phyloP scores from a whole-genome alignment of 2,113 vertebrate species.

The Candoia aspera region DNA sequence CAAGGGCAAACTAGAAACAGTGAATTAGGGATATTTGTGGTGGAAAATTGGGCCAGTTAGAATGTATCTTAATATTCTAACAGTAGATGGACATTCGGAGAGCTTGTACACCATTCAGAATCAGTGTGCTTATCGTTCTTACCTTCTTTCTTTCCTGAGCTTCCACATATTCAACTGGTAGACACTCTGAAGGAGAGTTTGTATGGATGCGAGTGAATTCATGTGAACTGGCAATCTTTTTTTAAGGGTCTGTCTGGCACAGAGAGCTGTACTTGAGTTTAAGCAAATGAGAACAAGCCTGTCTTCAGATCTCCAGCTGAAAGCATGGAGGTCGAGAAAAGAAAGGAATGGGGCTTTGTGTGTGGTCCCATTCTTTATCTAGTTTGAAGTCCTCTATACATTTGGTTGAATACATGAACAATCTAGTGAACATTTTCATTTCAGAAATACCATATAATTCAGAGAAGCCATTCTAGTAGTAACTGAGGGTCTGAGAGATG shows the following conservation, averaged over 20 bases:
- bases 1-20: not conserved
- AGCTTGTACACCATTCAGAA: not conserved
- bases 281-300: not conserved
- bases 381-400: not conserved
- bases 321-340: not conserved
- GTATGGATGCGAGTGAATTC: not conserved
- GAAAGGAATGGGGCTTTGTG: not conserved
- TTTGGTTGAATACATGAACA: not conserved
- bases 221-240: not conserved
- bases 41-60: not conserved
- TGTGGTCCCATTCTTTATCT: not conserved
- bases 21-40: not conserved
- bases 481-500: not conserved
- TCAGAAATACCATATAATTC: not conserved
- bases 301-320: not conserved
- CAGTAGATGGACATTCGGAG: not conserved
- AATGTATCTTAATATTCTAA: not conserved
- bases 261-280: not conserved
- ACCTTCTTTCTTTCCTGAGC: not conserved
- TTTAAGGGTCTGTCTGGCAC: not conserved
- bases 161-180: not conserved
- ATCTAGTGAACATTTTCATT: not conserved
- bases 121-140: not conserved
- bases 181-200: not conserved
- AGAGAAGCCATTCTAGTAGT: not conserved